Conservation (phyloP, 2,888 invertebrate genomes). For the Campoplex nolae region DNA sequence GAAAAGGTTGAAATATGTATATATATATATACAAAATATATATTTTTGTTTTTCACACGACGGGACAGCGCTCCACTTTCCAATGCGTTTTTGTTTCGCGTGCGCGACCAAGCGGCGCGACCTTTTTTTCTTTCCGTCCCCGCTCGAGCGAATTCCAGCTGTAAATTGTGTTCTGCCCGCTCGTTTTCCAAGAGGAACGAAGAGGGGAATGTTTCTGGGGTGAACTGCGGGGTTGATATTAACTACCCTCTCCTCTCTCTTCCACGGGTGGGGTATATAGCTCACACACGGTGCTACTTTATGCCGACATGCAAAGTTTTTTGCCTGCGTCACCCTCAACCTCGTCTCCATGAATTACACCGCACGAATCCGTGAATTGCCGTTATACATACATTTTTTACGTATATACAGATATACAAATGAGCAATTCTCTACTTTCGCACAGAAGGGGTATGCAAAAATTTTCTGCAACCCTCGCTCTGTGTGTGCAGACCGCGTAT, state of each 20-base stretch:
- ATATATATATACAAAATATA: too few relatives aligned
- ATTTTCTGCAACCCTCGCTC: conserved; percentile 41
- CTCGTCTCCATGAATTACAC: conserved; percentile 63
- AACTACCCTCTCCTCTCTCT: conserved; percentile 62
- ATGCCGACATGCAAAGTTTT: conserved; percentile 66
- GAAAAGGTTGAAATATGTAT: background rate
- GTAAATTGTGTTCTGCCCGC: conserved; percentile 63
- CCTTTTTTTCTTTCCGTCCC: conserved; percentile 47
- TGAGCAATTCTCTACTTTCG: conserved; percentile 2
- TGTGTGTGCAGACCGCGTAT: background rate
- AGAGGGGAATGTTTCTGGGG: conserved; percentile 40
- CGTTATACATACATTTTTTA: conserved; percentile 19
- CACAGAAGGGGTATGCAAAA: conserved; percentile 21
- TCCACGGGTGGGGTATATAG: conserved; percentile 31
- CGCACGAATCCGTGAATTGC: conserved; percentile 58
- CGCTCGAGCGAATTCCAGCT: conserved; percentile 60
- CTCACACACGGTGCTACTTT: conserved; percentile 53
- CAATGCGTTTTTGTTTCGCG: conserved; percentile 48
- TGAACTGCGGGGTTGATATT: conserved; percentile 48
- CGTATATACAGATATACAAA: conserved; percentile 1
- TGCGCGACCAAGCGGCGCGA: conserved; percentile 34
- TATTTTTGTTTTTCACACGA: background rate
- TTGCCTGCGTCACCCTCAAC: conserved; percentile 50
- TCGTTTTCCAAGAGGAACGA: conserved; percentile 48
- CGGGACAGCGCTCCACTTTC: conserved; percentile 43